Percentiles rank a stretch among this genome's conserved stretches.
These are phyloP conservation scores for Argya squamiceps DNA, from an alignment of 2,797 vertebrate species.

Conservation along the genomic window DNA sequence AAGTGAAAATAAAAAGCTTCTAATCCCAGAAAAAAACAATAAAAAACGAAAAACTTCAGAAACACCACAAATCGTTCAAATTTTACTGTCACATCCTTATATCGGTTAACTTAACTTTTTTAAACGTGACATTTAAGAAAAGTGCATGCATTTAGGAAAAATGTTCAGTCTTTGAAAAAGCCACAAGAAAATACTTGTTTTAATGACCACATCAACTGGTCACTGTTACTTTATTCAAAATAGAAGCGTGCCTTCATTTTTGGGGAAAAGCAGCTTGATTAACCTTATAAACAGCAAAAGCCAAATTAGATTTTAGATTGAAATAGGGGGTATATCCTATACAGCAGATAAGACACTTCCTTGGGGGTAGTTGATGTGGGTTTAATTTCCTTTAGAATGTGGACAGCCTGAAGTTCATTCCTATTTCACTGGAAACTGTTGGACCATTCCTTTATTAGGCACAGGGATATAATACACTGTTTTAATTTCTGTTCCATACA, in stretches of 20 bases:
- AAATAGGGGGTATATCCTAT: neutral
- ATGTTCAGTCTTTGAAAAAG: neutral
- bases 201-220: neutral
- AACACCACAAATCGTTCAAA: neutral
- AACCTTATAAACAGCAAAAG: neutral
- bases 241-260: neutral
- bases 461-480: neutral
- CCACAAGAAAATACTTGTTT: neutral
- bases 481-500: neutral
- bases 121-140: neutral
- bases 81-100: neutral
- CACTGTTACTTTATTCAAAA: neutral
- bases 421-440: neutral
- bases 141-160: neutral
- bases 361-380: accelerated
- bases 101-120: neutral
- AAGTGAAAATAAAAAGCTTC: neutral
- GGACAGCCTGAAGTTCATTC: neutral
- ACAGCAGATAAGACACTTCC: neutral
- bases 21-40: neutral
- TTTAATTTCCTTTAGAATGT: neutral
- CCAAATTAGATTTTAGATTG: neutral
- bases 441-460: neutral
- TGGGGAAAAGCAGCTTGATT: neutral
- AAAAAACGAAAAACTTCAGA: neutral